Evolutionary conservation across 1,140 invertebrate genomes (phyloP).

Genomic region (Yoshiicerus persimilis): DNA sequence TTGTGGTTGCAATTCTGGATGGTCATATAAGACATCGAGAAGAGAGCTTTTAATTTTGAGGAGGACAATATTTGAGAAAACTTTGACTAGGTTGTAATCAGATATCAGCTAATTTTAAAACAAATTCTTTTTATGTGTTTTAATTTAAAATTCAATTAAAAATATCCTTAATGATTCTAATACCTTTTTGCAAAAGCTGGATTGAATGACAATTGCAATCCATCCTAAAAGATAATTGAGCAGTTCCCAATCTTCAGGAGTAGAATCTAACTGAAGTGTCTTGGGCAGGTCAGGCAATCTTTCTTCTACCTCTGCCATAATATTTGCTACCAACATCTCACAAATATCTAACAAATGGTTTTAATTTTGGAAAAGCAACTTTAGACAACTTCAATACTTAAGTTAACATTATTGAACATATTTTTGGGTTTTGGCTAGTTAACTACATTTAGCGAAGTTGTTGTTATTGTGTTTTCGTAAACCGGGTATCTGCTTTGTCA

Average conservation of each 20-base stretch:
- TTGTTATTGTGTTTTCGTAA: not conserved
- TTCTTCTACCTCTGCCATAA: not conserved
- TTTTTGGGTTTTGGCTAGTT: not conserved
- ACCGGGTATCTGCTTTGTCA: not conserved
- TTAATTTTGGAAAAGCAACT: not conserved
- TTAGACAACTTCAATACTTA: not conserved
- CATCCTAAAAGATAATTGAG: not conserved
- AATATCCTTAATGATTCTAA: not conserved
- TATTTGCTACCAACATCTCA: not conserved
- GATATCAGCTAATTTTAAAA: not conserved
- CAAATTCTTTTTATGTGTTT: not conserved
- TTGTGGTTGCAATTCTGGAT: not conserved
- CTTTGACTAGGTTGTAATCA: not conserved
- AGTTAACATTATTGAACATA: not conserved
- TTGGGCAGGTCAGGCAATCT: not conserved
- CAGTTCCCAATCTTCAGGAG: not conserved
- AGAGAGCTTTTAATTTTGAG: not conserved
- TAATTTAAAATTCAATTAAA: not conserved
- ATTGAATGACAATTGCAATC: not conserved
- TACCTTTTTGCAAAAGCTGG: not conserved
- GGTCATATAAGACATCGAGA: not conserved
- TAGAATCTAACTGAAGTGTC: not conserved
- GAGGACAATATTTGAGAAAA: not conserved
- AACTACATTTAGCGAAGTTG: not conserved
- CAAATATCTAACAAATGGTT: not conserved